Base-by-base conservation (phyloP, 2,797 vertebrate genomes). In the Orientallactaga sibirica region DNA sequence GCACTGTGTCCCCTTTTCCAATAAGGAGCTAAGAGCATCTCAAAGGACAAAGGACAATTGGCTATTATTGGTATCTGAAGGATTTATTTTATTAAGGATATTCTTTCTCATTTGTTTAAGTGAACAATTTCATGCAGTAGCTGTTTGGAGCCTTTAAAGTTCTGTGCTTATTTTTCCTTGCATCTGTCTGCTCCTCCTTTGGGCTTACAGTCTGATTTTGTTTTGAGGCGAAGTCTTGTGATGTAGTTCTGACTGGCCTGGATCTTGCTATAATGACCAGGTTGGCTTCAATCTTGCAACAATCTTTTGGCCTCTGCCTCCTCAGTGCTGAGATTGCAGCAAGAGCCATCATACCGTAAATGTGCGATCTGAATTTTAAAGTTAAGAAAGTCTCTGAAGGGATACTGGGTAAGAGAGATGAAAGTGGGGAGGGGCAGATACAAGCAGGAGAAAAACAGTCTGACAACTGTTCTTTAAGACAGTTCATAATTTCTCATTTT, bases 41-140 rank as follows among this genome's bases (percentile, higher is more conserved):
- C 66, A 91, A 67, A 96, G 86, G 68, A 91, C 55, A 95, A 88
- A 85, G 33, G 74, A n/a, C 66, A 25, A 85, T 22, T 48, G 48
- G 64, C 74, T 66, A 85, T 75, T 83, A 89, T 5, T 82, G 27
- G 22, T 71, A 71, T 1, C 1, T 10, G 66, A 58, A 83, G 29
- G 14, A n/a, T 41, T 55, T 55, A 84, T 75, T 81, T 78, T 71
- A 55, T 87, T 67, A 75, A 86, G 19, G 66, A 48, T 85, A 37
- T 83, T 64, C 73, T 64, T 83, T 64, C 73, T 64, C 84, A 3
- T 77, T 95, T 75, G n/a, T 62, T 86, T 90, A 84, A n/a, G n/a
- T 91, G 78, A 80, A 87, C 37, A 84, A n/a, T 68, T 73, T 55
- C 2, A 84, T 25, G 7, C 73, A 73, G 43, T 11, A 88, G 82